Evolutionary conservation across 2,113 vertebrate genomes (phyloP), one percentile per base, ranked within the genome.

Genomic region (Formicarius rufipectus): DNA sequence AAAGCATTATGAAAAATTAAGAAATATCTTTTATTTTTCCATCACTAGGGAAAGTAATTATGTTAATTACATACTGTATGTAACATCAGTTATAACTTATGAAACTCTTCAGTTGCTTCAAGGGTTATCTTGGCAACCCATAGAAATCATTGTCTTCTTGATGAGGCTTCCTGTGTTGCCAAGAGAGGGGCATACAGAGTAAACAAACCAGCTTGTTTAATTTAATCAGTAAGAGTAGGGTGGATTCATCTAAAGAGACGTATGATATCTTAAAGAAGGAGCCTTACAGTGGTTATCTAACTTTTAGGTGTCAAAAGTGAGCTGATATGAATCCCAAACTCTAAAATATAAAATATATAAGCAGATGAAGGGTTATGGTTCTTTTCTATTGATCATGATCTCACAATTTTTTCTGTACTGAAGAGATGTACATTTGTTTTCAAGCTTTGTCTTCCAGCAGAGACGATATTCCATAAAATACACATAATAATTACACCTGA

Each of bases 1-100:
- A 92, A 89, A 89, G 44, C 35, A 78, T 14, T 59, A 55, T 87
- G 79, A 92, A 90, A 87, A 90, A 79, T 67, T 75, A 82, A 76
- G 71, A 84, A 56, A 82, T 80, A 33, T 4, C 58, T 80, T 27
- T 94, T 94, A 64, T 59, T 88, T 91, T 90, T 71, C 52, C 14
- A 62, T 44, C 20, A 47, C 16, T 24, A 73, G 64, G 53, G 72
- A 81, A 78, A 82, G 28, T 45, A 89, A 90, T 94, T 90, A 68
- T 64, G 33, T 50, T 92, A 93, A 90, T 87, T 90, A 59, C 25
- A 31, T 84, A 67, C 82, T 69, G n/a, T 88, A 42, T 42, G 27
- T 31, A 55, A 25, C 28, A 62, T 55, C 62, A 64, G 27, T 77
- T 81, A n/a, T 55, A 50, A 67, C 13, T 56, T 83, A 44, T 22